Base-by-base conservation (phyloP, 2,113 vertebrate species). In the Zapus hudsonius region DNA sequence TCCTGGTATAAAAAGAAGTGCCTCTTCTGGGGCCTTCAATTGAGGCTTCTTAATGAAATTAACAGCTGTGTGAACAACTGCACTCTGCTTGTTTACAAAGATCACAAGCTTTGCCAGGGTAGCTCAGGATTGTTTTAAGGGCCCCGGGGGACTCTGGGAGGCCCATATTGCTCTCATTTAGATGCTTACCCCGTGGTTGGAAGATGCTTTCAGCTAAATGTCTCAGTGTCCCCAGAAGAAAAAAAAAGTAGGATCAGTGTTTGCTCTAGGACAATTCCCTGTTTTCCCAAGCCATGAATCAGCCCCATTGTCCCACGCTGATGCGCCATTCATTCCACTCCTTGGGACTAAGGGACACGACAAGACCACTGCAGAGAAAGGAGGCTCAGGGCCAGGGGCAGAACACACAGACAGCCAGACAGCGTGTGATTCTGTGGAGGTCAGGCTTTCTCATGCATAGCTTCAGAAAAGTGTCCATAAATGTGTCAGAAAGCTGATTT, bases 271-370 rank as follows among this genome's bases (percentile, higher is more conserved):
- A 96, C 92, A 91, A 91, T 96, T 93, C 89, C 29, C 88, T 87
- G 64, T 94, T 96, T 95, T 95, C 90, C 66, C 87, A 92, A 94
- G 84, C 84, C 44, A 74, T 97, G 95, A 97, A 97, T 97, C 94
- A 95, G 76, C 29, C 44, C 87, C 87, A 94, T 95, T 97, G 95
- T 96, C 91, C 84, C 84, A 87, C 44, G 64, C 4, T 66, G 87
- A 84, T 94, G 59, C 23, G 38, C 72, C 92, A 40, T 59, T 92
- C 82, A 92, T 86, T 96, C 75, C 92, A 86, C 89, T 91, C 92
- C 64, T 86, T 63, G 38, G 36, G 79, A 75, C 67, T 80, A 85
- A 86, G 8, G 55, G 70, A 74, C 93, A 94, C 94, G 78, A 64
- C 92, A 95, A 84, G n/a, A 73, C 66, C 69, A 80, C 61, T 69